Evolutionary conservation across 2,797 vertebrate species (phyloP).

Genomic region (Squalus acanthias): DNA sequence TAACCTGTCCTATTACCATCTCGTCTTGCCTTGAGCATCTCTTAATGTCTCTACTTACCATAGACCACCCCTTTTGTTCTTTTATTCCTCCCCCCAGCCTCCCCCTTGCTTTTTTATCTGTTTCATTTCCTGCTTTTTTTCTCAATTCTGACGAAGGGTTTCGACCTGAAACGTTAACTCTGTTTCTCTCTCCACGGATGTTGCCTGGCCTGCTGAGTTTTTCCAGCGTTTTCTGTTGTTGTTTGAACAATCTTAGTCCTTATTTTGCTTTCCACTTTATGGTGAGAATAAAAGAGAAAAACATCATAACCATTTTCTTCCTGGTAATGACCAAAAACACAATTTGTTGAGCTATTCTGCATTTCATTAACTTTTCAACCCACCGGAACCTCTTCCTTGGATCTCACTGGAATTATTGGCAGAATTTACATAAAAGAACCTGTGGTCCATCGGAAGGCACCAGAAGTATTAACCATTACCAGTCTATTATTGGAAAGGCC

Average conservation of each 20-base stretch:
- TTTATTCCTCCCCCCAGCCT: no score
- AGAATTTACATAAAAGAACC: background rate
- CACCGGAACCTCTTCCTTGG: background rate
- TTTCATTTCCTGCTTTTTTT: no score
- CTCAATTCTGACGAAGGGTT: no score
- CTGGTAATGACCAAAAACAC: background rate
- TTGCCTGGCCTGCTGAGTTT: no score
- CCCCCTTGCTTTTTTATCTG: no score
- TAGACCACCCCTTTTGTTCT: no score
- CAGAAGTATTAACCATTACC: background rate
- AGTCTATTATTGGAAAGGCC: background rate
- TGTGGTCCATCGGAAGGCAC: background rate
- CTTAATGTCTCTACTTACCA: no score
- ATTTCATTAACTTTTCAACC: background rate
- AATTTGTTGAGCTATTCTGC: conserved; percentile 9
- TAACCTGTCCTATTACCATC: no score
- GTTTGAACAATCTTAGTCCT: background rate
- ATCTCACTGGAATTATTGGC: background rate
- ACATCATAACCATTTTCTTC: background rate
- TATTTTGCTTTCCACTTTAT: background rate
- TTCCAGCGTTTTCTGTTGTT: no score
- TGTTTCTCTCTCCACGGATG: no score
- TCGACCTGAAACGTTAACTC: no score
- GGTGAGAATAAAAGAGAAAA: background rate
- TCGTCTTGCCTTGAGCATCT: no score